Percentiles rank a stretch among this genome's conserved stretches.
These are phyloP conservation scores for Capreolus pygargus DNA, from an alignment of 2,113 vertebrate genomes.

Conservation along the genomic window DNA sequence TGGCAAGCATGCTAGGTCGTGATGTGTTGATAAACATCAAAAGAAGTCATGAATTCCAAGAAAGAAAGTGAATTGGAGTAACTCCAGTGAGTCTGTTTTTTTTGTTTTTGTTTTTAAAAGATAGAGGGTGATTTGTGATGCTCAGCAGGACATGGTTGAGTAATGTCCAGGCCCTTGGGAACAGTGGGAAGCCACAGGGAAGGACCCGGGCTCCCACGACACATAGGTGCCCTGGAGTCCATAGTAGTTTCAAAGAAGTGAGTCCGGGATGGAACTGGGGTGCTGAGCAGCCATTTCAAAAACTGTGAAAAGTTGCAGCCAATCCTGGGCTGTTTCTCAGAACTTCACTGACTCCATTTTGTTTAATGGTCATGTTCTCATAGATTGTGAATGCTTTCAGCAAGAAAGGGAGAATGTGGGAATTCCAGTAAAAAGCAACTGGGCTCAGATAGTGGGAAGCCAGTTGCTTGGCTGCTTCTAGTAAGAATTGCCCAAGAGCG, in stretches of 20 bases:
- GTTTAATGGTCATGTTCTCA: not conserved
- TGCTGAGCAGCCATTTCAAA: not conserved
- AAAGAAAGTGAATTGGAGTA: slow-evolving; percentile 53
- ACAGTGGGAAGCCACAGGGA: not conserved
- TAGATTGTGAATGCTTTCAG: not conserved
- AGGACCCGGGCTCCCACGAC: not conserved
- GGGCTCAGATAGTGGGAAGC: not conserved
- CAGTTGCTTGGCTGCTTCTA: not conserved
- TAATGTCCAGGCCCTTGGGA: not conserved
- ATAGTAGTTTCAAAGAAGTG: not conserved
- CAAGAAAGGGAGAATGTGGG: not conserved
- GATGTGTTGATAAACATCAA: slow-evolving; percentile 66
- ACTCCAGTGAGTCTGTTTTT: not conserved
- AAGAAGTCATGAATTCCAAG: slow-evolving; percentile 40
- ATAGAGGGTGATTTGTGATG: slow-evolving; percentile 52
- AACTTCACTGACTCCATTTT: not conserved
- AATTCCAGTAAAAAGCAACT: not conserved
- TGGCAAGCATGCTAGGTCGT: slow-evolving; percentile 28
- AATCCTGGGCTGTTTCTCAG: not conserved
- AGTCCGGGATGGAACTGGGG: not conserved
- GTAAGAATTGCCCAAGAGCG: not conserved
- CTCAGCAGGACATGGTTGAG: not conserved
- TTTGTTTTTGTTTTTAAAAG: not conserved
- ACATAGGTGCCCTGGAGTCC: not conserved
- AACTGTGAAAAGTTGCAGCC: not conserved